These are phyloP conservation scores for Epinephelus fuscoguttatus DNA, from an alignment of 2,113 vertebrate species.

Conservation along the genomic window DNA sequence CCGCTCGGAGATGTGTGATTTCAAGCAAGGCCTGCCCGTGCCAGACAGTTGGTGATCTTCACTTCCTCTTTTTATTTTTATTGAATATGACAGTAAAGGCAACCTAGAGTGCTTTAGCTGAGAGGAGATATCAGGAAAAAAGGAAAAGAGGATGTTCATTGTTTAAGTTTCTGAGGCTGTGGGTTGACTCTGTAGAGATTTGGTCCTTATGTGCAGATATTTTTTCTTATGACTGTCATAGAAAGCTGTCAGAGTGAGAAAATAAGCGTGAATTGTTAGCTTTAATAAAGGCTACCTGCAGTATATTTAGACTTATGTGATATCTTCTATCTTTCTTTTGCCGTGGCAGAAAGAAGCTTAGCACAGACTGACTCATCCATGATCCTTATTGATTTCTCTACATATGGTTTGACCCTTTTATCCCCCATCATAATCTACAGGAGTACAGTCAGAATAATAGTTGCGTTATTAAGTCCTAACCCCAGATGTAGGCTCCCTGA, in stretches of 20 bases:
- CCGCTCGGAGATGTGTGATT: conserved; percentile 57
- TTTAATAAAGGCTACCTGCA: not conserved
- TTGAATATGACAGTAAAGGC: conserved; percentile 43
- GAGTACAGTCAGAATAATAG: not conserved
- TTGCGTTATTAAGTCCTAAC: not conserved
- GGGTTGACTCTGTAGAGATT: conserved; percentile 1
- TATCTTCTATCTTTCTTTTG: not conserved
- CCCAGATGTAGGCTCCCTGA: not conserved
- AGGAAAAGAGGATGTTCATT: not conserved
- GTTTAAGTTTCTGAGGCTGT: not conserved
- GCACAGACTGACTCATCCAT: not conserved
- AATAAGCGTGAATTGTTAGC: not conserved
- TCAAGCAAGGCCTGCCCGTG: conserved; percentile 58
- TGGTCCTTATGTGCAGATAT: not conserved
- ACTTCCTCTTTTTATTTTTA: conserved; percentile 39
- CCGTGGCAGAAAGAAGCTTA: not conserved
- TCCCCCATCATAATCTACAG: not conserved
- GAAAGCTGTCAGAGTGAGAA: not conserved
- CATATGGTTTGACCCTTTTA: conserved; percentile 11
- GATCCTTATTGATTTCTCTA: conserved; percentile 17
- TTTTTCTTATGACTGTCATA: not conserved
- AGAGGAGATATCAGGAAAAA: conserved; percentile 1
- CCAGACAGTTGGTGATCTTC: conserved; percentile 61
- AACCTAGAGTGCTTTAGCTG: not conserved
- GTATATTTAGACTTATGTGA: not conserved